These are phyloP conservation scores for Syritta pipiens DNA, from an alignment of 2,888 invertebrate species.

Conservation along the genomic window DNA sequence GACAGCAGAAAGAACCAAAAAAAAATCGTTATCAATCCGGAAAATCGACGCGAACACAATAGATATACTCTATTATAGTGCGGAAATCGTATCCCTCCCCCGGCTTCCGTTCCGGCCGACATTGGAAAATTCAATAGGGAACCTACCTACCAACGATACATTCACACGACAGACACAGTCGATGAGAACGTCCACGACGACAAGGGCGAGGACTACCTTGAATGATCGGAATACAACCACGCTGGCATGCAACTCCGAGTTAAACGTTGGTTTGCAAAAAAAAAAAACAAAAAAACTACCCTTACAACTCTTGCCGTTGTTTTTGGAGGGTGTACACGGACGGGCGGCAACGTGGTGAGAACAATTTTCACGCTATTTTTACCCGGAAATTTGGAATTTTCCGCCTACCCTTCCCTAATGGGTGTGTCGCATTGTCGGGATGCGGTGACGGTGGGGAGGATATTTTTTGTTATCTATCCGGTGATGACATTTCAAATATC, in stretches of 20 bases:
- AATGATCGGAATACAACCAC: slow-evolving; percentile 47
- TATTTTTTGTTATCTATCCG: slow-evolving; percentile 56
- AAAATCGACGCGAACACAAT: slow-evolving; percentile 67
- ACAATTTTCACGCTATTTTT: slow-evolving; percentile 63
- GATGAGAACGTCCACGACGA: too few relatives aligned
- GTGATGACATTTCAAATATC: slow-evolving; percentile 62
- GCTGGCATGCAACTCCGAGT: slow-evolving; percentile 41
- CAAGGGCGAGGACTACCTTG: too few relatives aligned
- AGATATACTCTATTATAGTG: slow-evolving; percentile 58
- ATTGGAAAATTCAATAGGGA: slow-evolving; percentile 35
- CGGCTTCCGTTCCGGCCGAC: not conserved
- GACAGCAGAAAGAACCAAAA: slow-evolving; percentile 27
- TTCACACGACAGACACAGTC: not conserved
- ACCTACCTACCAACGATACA: slow-evolving; percentile 12
- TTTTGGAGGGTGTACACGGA: not conserved
- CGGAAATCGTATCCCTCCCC: slow-evolving; percentile 50
- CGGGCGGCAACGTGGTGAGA: slow-evolving; percentile 27
- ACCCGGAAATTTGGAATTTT: slow-evolving; percentile 56
- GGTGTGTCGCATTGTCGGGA: slow-evolving; percentile 29
- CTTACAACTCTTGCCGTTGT: not conserved
- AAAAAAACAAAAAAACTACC: not conserved
- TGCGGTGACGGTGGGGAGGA: slow-evolving; percentile 4
- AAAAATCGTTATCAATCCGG: slow-evolving; percentile 61
- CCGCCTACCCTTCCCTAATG: slow-evolving; percentile 18
- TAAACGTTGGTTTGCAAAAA: not conserved